These are phyloP conservation scores for Congeria kusceri DNA, from an alignment of 2,888 invertebrate genomes.

Conservation along the genomic window DNA sequence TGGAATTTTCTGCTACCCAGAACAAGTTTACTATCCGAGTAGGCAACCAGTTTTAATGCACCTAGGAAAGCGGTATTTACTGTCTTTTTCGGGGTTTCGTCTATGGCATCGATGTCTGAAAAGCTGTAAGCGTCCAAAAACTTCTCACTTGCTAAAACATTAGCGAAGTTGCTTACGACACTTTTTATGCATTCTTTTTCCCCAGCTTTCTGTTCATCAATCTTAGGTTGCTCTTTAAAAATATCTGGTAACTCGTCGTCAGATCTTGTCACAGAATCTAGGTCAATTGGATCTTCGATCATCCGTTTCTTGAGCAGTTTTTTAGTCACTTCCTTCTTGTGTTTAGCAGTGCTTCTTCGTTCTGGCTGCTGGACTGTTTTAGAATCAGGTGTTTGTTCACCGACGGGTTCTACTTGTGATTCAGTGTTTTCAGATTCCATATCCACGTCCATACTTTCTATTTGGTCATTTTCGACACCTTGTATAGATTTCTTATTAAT, in stretches of 20 bases:
- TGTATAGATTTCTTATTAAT: neutral
- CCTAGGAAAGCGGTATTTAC: conserved; percentile 23
- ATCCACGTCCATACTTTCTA: conserved; percentile 15
- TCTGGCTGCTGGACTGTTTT: conserved; percentile 52
- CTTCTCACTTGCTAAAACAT: conserved; percentile 9
- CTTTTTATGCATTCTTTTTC: neutral
- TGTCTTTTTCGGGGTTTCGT: conserved; percentile 70
- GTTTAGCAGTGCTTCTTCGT: conserved; percentile 73
- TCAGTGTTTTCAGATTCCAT: neutral
- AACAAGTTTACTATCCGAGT: conserved; percentile 68
- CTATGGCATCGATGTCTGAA: conserved; percentile 25
- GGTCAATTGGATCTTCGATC: conserved; percentile 38
- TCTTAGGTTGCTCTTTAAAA: neutral
- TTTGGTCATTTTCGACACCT: no score
- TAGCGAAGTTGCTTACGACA: conserved; percentile 6
- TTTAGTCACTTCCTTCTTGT: conserved; percentile 70
- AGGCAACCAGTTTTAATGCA: conserved; percentile 34
- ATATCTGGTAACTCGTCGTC: neutral
- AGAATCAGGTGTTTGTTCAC: conserved; percentile 71
- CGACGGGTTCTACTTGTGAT: conserved; percentile 14
- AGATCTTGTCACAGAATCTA: conserved; percentile 39
- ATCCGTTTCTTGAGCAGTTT: conserved; percentile 51
- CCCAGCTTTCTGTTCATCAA: neutral
- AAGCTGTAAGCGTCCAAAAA: neutral
- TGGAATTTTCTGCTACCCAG: conserved; percentile 66